Conservation (phyloP, 2,888 invertebrate species). For the Blomia tropicalis region DNA sequence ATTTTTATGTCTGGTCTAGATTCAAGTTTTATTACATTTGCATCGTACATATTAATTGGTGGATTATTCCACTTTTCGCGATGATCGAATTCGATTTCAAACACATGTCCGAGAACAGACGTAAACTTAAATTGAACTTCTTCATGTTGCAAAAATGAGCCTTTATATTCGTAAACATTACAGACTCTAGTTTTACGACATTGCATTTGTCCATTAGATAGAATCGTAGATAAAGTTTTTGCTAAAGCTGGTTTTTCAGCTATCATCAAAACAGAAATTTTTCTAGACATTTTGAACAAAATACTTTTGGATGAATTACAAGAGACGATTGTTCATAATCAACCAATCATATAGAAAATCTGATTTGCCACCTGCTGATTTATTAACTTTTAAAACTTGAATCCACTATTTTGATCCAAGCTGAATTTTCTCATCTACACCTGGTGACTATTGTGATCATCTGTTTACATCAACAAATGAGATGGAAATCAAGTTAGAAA, state of each 20-base stretch:
- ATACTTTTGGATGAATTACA: too few species aligned
- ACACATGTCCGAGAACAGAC: conserved; percentile 96
- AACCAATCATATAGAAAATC: too few species aligned
- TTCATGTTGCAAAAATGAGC: conserved; percentile 52
- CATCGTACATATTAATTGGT: conserved; percentile 81
- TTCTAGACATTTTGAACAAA: too few species aligned
- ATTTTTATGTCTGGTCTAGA: conserved; percentile 81
- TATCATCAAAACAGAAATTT: conserved; percentile 33
- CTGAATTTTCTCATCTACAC: too few species aligned
- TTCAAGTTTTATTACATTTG: conserved; percentile 88
- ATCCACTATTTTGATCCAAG: too few species aligned
- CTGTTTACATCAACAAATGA: too few species aligned
- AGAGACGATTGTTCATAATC: too few species aligned
- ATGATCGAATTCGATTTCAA: conserved; percentile 82
- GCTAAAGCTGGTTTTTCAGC: conserved; percentile 71
- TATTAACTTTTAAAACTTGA: too few species aligned
- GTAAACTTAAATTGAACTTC: conserved; percentile 76
- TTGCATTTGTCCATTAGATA: conserved; percentile 46
- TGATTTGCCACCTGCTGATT: too few species aligned
- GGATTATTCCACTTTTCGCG: conserved; percentile 96
- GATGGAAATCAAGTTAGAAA: conserved; percentile 23
- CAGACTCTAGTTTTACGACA: conserved; percentile 54
- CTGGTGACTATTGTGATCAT: too few species aligned
- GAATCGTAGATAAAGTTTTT: conserved; percentile 74
- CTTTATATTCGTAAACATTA: conserved; percentile 84